Evolutionary conservation across 2,113 vertebrate species (phyloP), one percentile per base, ranked within the genome.

Genomic region (Aleadryas rufinucha): DNA sequence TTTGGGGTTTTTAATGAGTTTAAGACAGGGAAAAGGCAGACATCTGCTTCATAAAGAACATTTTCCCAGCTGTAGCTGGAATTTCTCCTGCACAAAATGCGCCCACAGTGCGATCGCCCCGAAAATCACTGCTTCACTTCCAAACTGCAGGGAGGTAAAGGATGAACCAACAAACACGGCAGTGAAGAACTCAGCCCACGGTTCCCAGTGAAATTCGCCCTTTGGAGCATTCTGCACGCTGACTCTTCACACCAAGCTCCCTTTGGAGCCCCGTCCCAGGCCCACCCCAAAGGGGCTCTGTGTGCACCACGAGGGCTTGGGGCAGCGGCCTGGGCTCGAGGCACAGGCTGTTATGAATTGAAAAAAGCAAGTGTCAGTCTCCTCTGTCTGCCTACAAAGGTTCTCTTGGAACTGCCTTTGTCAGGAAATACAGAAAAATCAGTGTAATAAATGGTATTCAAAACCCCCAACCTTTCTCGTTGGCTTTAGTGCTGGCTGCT

Each of bases 241-340:
- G 80, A 14, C 39, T 75, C 52, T 69, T 54, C 71, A 13, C 37
- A 50, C 27, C 10, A 42, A 65, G 59, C 49, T 86, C 42, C 56
- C 91, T 89, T 68, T 92, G 91, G 84, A 96, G 86, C 23, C 72
- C 68, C 33, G 6, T 76, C 90, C 84, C 82, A 57, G 86, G 68
- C 66, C 80, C 84, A 64, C 80, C 47, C 53, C 65, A 82, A 68
- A 95, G 87, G 91, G 79, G 57, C 87, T 71, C 84, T 19, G 76
- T 0, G 2, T n/a, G 85, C 13, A 3, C 72, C 88, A 79, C 45
- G 8, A 6, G 80, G 31, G 52, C 78, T 88, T 65, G 79, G 87
- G 89, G 44, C 16, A 71, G 65, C 19, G 39, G 78, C 31, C 61
- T 45, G 52, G 70, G 94, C 87, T 82, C 1, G 1, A 87, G 95